Conservation (phyloP, 2,113 vertebrate species). For the Prolemur simus region DNA sequence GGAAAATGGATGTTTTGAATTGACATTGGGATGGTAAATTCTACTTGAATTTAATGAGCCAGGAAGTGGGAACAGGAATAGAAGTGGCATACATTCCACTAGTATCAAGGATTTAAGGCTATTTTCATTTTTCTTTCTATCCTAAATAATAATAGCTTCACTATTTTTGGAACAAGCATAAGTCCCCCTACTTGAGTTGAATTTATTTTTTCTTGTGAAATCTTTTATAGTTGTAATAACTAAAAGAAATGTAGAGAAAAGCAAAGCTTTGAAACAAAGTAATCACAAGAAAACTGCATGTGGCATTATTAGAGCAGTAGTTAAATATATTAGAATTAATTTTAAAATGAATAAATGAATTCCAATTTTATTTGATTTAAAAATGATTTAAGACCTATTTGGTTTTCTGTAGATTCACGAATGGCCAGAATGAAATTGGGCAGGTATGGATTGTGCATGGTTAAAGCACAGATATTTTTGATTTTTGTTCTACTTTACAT, state of each 20-base stretch:
- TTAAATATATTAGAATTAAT: background rate
- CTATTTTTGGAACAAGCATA: background rate
- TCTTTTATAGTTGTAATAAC: background rate
- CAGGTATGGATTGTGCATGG: background rate
- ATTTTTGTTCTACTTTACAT: background rate
- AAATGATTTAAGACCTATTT: background rate
- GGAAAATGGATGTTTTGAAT: background rate
- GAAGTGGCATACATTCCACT: background rate
- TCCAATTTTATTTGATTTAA: background rate
- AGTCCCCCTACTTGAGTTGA: background rate
- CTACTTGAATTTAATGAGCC: background rate
- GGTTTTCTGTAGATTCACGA: background rate
- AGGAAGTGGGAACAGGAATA: background rate
- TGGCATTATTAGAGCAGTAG: background rate
- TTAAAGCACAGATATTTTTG: background rate
- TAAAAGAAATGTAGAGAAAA: background rate
- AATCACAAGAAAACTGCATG: background rate
- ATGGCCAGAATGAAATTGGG: background rate
- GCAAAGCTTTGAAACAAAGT: constrained; percentile 5
- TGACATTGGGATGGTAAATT: background rate
- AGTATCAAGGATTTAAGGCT: background rate
- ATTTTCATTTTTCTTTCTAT: constrained; percentile 1
- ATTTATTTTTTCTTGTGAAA: constrained; percentile 20
- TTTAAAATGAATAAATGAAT: background rate
- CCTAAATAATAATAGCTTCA: background rate